Conservation (phyloP, 2,888 invertebrate genomes). For the Chirona hameri region DNA sequence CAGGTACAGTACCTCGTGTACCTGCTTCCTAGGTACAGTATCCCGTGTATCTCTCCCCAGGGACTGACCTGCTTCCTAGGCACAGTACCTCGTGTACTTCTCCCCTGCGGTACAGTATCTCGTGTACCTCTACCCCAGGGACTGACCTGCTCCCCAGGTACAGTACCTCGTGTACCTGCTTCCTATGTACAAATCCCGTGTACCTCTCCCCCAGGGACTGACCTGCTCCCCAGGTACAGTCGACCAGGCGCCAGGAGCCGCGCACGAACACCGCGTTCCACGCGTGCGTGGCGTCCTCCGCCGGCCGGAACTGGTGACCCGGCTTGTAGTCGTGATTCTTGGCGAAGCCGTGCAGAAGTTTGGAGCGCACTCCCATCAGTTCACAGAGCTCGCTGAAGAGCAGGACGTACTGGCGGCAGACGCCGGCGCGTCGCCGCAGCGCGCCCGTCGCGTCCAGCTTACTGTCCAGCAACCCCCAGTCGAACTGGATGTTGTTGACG, state of each 20-base stretch:
- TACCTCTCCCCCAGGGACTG: conserved; percentile 23
- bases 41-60: too few relatives aligned
- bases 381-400: conserved; percentile 44
- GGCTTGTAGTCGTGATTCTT: conserved; percentile 43
- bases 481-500: conserved; percentile 43
- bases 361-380: conserved; percentile 42
- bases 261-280: conserved; percentile 45
- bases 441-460: conserved; percentile 41
- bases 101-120: too few relatives aligned
- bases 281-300: conserved; percentile 42
- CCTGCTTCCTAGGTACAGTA: too few relatives aligned
- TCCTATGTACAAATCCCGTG: too few relatives aligned
- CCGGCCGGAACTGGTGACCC: conserved; percentile 42
- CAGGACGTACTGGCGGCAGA: conserved; percentile 43
- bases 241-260: conserved; percentile 44
- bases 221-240: conserved; percentile 44
- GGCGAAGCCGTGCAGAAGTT: conserved; percentile 44
- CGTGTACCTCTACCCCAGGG: too few relatives aligned
- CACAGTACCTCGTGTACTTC: too few relatives aligned
- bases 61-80: conserved; percentile 45
- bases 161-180: conserved; percentile 37
- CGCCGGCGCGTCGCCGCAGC: conserved; percentile 42
- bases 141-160: conserved; percentile 43
- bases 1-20: too few relatives aligned
- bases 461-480: conserved; percentile 42